phyloP scores from a whole-genome alignment of 2,797 vertebrate species.

The Tauraco hartlaubi region DNA sequence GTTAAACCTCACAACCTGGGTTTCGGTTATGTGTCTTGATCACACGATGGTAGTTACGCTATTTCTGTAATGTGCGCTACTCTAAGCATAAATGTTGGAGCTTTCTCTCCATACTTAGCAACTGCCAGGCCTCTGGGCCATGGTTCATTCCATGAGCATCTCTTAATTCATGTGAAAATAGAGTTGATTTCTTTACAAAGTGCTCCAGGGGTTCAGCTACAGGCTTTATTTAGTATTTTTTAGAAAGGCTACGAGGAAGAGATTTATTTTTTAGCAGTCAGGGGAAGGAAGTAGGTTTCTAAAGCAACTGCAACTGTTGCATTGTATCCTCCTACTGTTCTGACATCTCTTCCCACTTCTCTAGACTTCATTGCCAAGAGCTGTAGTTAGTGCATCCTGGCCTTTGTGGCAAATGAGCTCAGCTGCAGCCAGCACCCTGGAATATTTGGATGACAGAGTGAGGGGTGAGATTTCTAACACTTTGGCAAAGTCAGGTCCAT shows the following conservation, averaged over 20 bases:
- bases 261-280: background rate
- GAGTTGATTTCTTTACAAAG: background rate
- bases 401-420: background rate
- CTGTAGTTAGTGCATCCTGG: background rate
- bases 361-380: background rate
- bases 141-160: background rate
- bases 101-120: background rate
- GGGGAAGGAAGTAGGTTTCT: background rate
- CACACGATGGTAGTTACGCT: background rate
- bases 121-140: background rate
- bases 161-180: background rate
- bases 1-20: background rate
- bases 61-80: background rate
- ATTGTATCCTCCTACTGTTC: background rate
- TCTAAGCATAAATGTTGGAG: accelerated
- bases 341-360: background rate
- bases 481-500: background rate
- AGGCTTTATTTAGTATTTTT: background rate
- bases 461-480: background rate
- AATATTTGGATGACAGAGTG: background rate
- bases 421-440: background rate
- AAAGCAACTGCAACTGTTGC: background rate
- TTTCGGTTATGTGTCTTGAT: background rate
- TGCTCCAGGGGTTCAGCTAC: background rate
- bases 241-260: background rate